Base-by-base conservation (phyloP, 2,113 vertebrate species). In the Acanthochromis polyacanthus region DNA sequence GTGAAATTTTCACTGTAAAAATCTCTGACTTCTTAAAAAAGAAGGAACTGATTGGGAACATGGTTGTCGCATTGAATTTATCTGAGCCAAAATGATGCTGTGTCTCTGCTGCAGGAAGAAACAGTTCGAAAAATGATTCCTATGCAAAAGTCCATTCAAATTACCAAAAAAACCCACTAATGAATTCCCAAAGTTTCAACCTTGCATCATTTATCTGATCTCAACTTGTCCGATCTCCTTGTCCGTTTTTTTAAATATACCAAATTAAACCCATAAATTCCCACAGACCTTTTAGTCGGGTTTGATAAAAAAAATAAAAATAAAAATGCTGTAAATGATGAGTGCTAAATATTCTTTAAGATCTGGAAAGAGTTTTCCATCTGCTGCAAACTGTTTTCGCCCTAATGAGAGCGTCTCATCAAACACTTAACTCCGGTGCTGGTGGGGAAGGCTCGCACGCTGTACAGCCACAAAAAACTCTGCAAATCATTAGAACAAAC, bases 401-500 rank as follows among this genome's bases (percentile, higher is more conserved):
- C 52, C 36, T 70, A 72, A 76, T 70, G 51, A 79, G 64, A 66
- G 14, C 16, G 4, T 71, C 83, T 70, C 78, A 75, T 82, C 61
- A 30, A 20, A 73, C 25, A 60, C 75, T 53, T 46, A 3, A 48
- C 28, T 68, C 75, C 55, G 23, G 71, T 12, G 55, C 51, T 46
- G 38, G 20, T 76, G 75, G 48, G 67, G 71, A 74, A 52, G 19
- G 7, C 56, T 78, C 14, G 19, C 57, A 25, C 7, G 20, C 67
- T 58, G 14, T n/a, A 10, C 43, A 51, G 52, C 73, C 71, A 55
- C n/a, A 53, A 58, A 30, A 36, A 81, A 71, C 38, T 88, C 85
- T 87, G 67, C 55, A 51, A 79, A 59, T 83, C 77, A 83, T 86
- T 79, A 85, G 15, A 71, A 84, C 28, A 79, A 82, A 85, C 55